These are phyloP conservation scores for Dromius quadrimaculatus DNA, from an alignment of 2,888 invertebrate genomes.

Conservation along the genomic window DNA sequence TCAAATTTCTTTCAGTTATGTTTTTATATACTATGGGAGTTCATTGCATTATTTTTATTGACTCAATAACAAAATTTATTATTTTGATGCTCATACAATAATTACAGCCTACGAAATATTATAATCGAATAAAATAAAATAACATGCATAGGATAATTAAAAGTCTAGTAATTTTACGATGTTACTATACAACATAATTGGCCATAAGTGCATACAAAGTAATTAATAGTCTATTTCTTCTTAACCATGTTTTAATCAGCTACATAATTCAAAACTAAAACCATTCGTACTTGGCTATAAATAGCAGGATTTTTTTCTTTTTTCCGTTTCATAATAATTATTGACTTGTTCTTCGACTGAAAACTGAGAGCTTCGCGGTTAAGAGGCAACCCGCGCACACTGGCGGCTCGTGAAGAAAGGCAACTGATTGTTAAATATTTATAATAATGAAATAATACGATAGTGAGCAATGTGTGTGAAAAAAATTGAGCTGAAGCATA, in stretches of 20 bases:
- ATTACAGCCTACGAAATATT: slow-evolving; percentile 42
- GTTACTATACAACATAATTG: slow-evolving; percentile 46
- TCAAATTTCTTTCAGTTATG: no score
- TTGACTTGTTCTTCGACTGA: slow-evolving; percentile 29
- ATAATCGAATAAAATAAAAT: slow-evolving; percentile 48
- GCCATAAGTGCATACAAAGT: slow-evolving; percentile 50
- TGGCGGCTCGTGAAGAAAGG: no score
- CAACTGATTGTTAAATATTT: no score
- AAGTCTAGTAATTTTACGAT: slow-evolving; percentile 41
- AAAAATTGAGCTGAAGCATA: no score
- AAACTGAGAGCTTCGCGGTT: slow-evolving; percentile 11
- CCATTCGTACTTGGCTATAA: slow-evolving; percentile 44
- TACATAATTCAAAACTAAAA: slow-evolving; percentile 50
- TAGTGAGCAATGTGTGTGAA: no score
- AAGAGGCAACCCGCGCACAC: no score
- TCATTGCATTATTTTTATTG: slow-evolving; percentile 12
- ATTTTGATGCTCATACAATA: slow-evolving; percentile 8
- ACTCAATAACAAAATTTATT: slow-evolving; percentile 28
- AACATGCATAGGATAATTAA: slow-evolving; percentile 42
- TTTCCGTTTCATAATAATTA: slow-evolving; percentile 41
- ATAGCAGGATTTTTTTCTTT: slow-evolving; percentile 29
- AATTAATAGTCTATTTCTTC: slow-evolving; percentile 48
- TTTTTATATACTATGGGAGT: neutral
- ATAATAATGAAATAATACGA: no score
- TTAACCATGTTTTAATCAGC: slow-evolving; percentile 49